Evolutionary conservation across 2,888 invertebrate genomes (phyloP), one percentile per base, ranked within the genome.

Genomic region (Nemurella pictetii): DNA sequence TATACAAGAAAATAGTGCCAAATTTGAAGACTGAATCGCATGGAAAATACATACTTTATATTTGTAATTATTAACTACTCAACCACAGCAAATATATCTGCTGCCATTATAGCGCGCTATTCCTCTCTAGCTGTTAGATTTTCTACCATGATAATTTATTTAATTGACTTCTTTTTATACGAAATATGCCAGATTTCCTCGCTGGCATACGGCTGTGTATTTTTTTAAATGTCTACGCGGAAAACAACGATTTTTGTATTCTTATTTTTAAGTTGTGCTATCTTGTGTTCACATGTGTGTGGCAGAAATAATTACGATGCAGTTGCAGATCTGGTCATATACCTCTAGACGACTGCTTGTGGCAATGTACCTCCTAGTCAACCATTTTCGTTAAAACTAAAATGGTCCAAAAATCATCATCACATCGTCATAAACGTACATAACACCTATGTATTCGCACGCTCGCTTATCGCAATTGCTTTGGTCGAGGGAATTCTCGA

Each of bases 181-280:
- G 80, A 81, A 81, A 35, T 35, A 35, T 35, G 80, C 32, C 80
- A 81, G 80, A 81, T 25, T 81, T 81, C 80, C 80, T 81, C 80
- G 32, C 35, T 81, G 80, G 32, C 80, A 81, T 81, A 81, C 80
- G 80, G 80, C 80, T 81, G 80, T 81, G 80, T 81, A 81, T n/a
- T 36, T 81, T 75, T 75, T 75, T 75, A 25, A 81, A 35, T 81
- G 32, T 75, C 26, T 75, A 27, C 26, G 26, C 15, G n/a, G 32
- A 35, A 81, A 80, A 30, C 35, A 2, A 35, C 35, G 32, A 28
- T 75, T 81, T 80, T 35, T 30, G 35, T 81, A 35, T 80, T 80
- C 5, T 29, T 81, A 35, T 81, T 20, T 81, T 81, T 32, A 26
- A 30, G 29, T 35, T 80, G n/a, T 81, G 32, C 35, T 81, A 30